Percentiles rank a stretch among this genome's conserved stretches.
These are phyloP conservation scores for Alethe castanea DNA, from an alignment of 2,113 vertebrate species.

Conservation along the genomic window DNA sequence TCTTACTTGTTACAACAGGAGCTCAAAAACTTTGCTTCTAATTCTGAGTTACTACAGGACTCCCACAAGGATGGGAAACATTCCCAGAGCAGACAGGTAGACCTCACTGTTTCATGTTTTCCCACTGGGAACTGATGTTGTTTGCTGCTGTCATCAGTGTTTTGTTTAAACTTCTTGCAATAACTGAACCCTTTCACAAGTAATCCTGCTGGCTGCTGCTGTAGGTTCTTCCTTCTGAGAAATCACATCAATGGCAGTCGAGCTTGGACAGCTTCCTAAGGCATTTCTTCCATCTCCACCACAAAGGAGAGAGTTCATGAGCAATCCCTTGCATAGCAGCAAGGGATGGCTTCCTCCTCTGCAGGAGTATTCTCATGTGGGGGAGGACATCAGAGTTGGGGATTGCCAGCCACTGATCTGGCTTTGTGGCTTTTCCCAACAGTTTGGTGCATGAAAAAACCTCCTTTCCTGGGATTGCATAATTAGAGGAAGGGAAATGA, in stretches of 20 bases:
- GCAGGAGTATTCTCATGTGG: neutral
- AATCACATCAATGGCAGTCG: neutral
- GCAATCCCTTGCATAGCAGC: neutral
- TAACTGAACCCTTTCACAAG: neutral
- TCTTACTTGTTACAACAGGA: neutral
- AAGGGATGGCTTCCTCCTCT: neutral
- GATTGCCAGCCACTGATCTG: neutral
- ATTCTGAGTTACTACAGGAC: neutral
- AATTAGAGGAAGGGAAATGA: slow-evolving; percentile 16
- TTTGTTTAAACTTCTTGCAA: neutral
- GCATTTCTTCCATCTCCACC: neutral
- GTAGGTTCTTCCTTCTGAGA: neutral
- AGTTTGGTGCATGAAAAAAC: neutral
- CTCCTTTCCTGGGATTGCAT: neutral
- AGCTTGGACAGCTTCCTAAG: neutral
- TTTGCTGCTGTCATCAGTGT: neutral
- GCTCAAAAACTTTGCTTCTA: neutral
- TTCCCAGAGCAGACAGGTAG: neutral
- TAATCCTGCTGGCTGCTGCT: neutral
- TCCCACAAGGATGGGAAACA: neutral
- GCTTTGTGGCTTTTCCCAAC: neutral
- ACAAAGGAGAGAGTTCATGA: neutral
- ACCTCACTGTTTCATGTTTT: neutral
- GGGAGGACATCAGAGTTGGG: neutral
- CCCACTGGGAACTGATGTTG: neutral